Evolutionary conservation across 2,797 vertebrate species (phyloP).

Genomic region (Anas flavirostris): DNA sequence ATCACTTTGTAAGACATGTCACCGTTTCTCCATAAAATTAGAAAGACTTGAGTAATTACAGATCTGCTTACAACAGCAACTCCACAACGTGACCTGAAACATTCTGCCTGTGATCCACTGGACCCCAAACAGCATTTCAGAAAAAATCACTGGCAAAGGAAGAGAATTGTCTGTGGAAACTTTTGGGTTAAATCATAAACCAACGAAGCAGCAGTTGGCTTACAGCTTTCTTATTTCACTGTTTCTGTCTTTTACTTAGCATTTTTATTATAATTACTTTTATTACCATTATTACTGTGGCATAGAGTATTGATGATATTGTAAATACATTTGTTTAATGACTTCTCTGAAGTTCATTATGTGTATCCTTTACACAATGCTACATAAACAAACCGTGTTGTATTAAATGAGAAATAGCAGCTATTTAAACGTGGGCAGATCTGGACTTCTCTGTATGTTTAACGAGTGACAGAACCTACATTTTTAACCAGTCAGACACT

Average conservation of each 20-base stretch:
- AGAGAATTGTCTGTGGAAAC: background rate
- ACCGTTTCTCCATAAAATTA: background rate
- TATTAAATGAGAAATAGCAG: background rate
- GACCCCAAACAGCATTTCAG: background rate
- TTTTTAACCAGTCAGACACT: background rate
- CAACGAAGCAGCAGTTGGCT: background rate
- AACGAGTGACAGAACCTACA: background rate
- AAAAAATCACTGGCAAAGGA: background rate
- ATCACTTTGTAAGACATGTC: background rate
- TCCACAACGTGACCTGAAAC: background rate
- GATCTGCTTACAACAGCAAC: background rate
- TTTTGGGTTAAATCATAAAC: background rate
- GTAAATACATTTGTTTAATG: background rate
- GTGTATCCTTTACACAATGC: background rate
- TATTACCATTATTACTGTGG: background rate
- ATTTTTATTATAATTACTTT: background rate
- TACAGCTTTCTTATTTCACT: background rate
- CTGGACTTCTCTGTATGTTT: background rate
- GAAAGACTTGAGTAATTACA: background rate
- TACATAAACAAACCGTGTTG: fast-evolving
- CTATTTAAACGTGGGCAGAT: background rate
- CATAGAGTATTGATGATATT: background rate
- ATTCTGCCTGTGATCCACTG: background rate
- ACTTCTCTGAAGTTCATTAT: background rate
- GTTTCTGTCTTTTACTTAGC: background rate